A percentile compares a stretch with the other conserved stretches of the same genome.
Conservation (phyloP, 2,888 invertebrate genomes). For the Chorisops tibialis region DNA sequence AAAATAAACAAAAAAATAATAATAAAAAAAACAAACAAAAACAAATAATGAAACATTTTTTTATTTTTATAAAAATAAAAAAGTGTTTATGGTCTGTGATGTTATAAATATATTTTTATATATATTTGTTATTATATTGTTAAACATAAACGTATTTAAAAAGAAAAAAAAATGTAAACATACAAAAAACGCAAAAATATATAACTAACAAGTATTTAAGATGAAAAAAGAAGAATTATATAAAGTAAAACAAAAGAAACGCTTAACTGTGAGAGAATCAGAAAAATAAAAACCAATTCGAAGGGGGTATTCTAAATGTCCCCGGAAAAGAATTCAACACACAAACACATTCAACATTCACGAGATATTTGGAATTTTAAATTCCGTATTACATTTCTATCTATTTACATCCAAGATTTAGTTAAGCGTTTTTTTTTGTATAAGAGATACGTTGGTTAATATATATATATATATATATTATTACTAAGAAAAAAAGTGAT, state of each 20-base stretch:
- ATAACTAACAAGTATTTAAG: conserved; percentile 30
- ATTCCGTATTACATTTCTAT: conserved; percentile 24
- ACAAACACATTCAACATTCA: neutral
- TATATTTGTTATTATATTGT: conserved; percentile 42
- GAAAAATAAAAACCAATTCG: neutral
- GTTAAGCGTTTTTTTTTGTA: conserved; percentile 22
- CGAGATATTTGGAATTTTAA: conserved; percentile 11
- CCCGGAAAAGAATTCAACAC: neutral
- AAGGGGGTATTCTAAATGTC: neutral
- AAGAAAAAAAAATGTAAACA: conserved; percentile 30
- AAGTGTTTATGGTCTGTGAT: conserved; percentile 42
- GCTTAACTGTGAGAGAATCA: conserved; percentile 29
- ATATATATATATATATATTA: conserved; percentile 32
- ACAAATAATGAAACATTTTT: conserved; percentile 33
- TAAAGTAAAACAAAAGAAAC: conserved; percentile 28
- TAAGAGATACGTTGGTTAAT: conserved; percentile 25
- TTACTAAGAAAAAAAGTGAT: conserved; percentile 23
- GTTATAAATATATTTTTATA: conserved; percentile 43
- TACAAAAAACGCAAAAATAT: conserved; percentile 20
- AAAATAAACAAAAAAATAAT: conserved; percentile 3
- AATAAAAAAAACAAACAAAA: conserved; percentile 20
- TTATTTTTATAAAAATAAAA: conserved; percentile 35
- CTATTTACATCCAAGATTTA: conserved; percentile 16
- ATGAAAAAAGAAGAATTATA: conserved; percentile 32
- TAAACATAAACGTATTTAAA: conserved; percentile 37